These are phyloP conservation scores for Doris montereyensis DNA, from an alignment of 2,888 invertebrate genomes.

Conservation along the genomic window DNA sequence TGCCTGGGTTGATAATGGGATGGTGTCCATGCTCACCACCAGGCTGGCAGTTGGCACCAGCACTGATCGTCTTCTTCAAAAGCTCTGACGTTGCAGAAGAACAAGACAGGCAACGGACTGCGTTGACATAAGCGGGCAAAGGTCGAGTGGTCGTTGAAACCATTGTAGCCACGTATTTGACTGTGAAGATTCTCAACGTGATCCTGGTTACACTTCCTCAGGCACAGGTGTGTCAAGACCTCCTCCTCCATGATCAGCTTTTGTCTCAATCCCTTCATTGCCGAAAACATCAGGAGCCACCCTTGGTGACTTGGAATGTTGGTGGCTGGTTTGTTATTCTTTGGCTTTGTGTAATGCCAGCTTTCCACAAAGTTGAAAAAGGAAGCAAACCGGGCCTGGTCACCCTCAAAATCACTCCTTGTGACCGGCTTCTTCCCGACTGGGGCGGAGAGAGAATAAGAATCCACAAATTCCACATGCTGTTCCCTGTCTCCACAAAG, in stretches of 20 bases:
- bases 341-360: not conserved
- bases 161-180: constrained; percentile 17
- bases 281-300: not conserved
- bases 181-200: constrained; percentile 7
- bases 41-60: constrained; percentile 9
- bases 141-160: constrained; percentile 6
- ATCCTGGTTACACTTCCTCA: constrained; percentile 21
- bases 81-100: not conserved
- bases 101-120: not conserved
- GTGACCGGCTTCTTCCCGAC: constrained; percentile 4
- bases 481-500: not conserved
- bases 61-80: not conserved
- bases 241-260: not conserved
- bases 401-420: not conserved
- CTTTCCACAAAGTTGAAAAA: not conserved
- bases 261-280: not conserved
- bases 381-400: not conserved
- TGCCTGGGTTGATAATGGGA: not conserved
- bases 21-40: not conserved
- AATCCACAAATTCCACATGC: constrained; percentile 24
- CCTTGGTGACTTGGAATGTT: not conserved
- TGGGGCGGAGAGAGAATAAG: not conserved
- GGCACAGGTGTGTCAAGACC: not conserved
- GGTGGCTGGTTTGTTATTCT: not conserved
- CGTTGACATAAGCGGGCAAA: not conserved